phyloP scores from a whole-genome alignment of 2,888 invertebrate species.

The Cyclophora albipunctata region DNA sequence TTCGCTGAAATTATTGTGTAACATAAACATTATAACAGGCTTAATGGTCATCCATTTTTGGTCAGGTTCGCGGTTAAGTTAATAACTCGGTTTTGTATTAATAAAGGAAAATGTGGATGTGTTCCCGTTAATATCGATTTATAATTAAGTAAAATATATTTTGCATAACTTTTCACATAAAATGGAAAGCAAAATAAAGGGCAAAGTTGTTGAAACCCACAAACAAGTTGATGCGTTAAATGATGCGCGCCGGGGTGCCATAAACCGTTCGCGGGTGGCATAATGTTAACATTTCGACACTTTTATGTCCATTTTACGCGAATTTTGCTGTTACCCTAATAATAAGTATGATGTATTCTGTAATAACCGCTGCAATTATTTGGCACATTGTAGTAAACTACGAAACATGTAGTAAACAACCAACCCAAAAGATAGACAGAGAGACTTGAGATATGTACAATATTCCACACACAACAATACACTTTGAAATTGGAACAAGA shows the following conservation, averaged over 20 bases:
- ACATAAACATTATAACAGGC: too few species aligned
- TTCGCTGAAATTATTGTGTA: slow-evolving; percentile 1
- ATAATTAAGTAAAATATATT: too few species aligned
- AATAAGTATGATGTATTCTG: slow-evolving; percentile 20
- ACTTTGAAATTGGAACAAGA: background rate
- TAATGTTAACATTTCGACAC: slow-evolving; percentile 47
- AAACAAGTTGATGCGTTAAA: slow-evolving; percentile 47
- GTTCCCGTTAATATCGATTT: too few species aligned
- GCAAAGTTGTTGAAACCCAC: slow-evolving; percentile 18
- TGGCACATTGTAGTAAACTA: slow-evolving; percentile 3
- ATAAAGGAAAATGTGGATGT: too few species aligned
- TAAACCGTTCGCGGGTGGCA: slow-evolving; percentile 44
- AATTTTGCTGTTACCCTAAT: slow-evolving; percentile 27
- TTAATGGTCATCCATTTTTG: too few species aligned
- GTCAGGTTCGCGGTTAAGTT: too few species aligned
- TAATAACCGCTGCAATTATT: slow-evolving; percentile 20
- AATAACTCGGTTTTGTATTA: too few species aligned
- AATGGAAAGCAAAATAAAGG: slow-evolving; percentile 6
- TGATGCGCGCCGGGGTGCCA: slow-evolving; percentile 39
- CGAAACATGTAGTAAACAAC: too few species aligned
- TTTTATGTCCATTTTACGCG: slow-evolving; percentile 43
- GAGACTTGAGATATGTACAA: too few species aligned
- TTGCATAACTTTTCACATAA: too few species aligned
- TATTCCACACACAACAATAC: too few species aligned
- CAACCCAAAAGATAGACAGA: too few species aligned